A percentile compares a stretch with the other conserved stretches of the same genome.
Conservation (phyloP, 2,797 vertebrate genomes). For the Otus scops region DNA sequence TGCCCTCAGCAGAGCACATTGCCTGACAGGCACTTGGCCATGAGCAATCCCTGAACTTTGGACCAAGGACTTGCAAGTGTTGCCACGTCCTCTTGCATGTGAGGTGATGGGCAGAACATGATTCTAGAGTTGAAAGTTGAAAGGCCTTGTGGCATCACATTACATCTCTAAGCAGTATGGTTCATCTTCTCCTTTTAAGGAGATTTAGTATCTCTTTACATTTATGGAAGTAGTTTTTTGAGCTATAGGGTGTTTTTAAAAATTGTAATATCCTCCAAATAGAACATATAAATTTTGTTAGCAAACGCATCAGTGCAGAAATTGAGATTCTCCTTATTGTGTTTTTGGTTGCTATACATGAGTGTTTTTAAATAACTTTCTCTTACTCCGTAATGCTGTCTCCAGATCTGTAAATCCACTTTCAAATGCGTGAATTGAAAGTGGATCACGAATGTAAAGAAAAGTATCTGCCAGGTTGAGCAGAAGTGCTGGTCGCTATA, state of each 20-base stretch:
- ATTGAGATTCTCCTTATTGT: neutral
- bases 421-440: neutral
- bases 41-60: neutral
- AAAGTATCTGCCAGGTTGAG: neutral
- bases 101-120: neutral
- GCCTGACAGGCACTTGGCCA: neutral
- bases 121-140: neutral
- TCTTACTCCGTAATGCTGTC: neutral
- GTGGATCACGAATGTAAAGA: neutral
- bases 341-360: fast-evolving
- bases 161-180: neutral
- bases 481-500: neutral
- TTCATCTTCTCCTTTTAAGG: neutral
- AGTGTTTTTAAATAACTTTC: neutral
- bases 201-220: neutral
- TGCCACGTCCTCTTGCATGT: neutral
- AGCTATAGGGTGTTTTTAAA: neutral
- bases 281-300: neutral
- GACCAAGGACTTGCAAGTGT: fast-evolving
- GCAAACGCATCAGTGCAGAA: neutral
- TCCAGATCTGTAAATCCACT: neutral
- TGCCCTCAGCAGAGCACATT: neutral
- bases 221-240: neutral
- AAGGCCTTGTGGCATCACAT: neutral
- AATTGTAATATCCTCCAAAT: neutral